Evolutionary conservation across 2,888 invertebrate genomes (phyloP).

Genomic region (Trichogramma dendrolimi): DNA sequence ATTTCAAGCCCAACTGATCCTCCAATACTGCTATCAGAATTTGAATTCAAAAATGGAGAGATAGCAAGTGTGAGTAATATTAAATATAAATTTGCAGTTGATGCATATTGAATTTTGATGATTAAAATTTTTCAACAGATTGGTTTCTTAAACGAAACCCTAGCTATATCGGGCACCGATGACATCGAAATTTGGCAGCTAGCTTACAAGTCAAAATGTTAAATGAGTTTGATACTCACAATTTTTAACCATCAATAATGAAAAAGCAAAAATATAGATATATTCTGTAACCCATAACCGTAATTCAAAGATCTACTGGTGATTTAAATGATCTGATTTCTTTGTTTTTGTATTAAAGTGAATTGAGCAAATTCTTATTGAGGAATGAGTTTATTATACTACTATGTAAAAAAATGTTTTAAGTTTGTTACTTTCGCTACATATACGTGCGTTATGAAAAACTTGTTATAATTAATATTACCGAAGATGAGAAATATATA

Average conservation of each 20-base stretch:
- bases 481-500: neutral
- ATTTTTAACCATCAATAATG: conserved; percentile 21
- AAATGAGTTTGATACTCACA: conserved; percentile 19
- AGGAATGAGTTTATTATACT: neutral
- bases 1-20: conserved; percentile 48
- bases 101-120: neutral
- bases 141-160: conserved; percentile 43
- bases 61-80: conserved; percentile 42
- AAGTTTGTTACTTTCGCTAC: too few relatives aligned
- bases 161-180: conserved; percentile 44
- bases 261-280: neutral
- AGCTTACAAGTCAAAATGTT: conserved; percentile 29
- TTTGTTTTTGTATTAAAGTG: conserved; percentile 14
- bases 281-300: too few relatives aligned
- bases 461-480: too few relatives aligned
- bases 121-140: conserved; percentile 35
- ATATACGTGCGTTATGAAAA: too few relatives aligned
- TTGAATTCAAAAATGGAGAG: conserved; percentile 39
- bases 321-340: neutral
- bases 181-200: conserved; percentile 45
- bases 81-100: neutral
- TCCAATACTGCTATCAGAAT: conserved; percentile 36
- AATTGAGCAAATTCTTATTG: conserved; percentile 14
- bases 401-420: conserved; percentile 8
- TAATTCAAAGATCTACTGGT: too few relatives aligned